phyloP scores from a whole-genome alignment of 2,113 vertebrate genomes.

The Corythoichthys haematopterus region DNA sequence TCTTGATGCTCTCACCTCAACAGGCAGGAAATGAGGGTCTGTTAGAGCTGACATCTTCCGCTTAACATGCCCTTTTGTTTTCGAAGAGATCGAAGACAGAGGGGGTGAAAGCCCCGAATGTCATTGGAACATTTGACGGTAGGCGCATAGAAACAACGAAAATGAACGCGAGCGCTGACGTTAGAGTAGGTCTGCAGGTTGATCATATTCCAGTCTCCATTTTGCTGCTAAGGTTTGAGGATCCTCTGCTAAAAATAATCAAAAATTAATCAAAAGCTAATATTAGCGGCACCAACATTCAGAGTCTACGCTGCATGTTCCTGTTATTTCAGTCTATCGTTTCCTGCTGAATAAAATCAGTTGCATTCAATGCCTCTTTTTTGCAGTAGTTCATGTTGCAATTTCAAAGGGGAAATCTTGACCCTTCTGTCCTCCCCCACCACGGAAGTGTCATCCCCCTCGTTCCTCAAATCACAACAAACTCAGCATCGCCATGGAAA shows the following conservation, averaged over 20 bases:
- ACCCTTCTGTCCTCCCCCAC: neutral
- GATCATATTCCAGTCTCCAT: neutral
- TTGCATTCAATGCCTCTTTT: neutral
- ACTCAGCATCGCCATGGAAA: constrained; percentile 64
- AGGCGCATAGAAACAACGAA: neutral
- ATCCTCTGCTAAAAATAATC: neutral
- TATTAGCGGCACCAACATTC: no score
- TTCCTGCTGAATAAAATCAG: neutral
- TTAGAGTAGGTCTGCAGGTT: no score
- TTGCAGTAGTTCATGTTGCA: neutral
- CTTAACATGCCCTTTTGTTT: constrained; percentile 56
- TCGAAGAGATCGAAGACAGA: constrained; percentile 35
- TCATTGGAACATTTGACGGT: neutral
- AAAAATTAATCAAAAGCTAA: no score
- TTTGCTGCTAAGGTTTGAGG: neutral
- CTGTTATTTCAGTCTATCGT: no score
- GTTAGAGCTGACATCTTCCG: constrained; percentile 48
- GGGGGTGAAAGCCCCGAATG: constrained; percentile 24
- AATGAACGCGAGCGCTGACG: neutral
- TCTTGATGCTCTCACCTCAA: constrained; percentile 57
- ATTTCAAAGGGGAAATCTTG: neutral
- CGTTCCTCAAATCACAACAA: constrained; percentile 42
- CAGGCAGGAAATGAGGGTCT: constrained; percentile 58
- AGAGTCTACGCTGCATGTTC: no score
- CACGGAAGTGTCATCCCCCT: constrained; percentile 20